These are phyloP conservation scores for Drosophila nigrodunni DNA, from an alignment of 1,140 invertebrate genomes.

Conservation along the genomic window DNA sequence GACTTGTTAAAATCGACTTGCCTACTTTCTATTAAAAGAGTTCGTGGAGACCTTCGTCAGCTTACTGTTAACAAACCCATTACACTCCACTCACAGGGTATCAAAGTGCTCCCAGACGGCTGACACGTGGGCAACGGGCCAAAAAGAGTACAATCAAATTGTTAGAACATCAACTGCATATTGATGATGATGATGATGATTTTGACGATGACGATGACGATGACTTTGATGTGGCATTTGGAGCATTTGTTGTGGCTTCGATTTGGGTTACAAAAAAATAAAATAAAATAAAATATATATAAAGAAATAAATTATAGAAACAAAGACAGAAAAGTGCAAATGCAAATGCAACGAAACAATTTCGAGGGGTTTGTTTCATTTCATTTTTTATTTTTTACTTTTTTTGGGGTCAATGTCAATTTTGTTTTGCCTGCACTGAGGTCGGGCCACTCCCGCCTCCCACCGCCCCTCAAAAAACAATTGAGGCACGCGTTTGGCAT, in stretches of 20 bases:
- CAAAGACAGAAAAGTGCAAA: constrained; percentile 25
- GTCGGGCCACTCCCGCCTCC: constrained; percentile 11
- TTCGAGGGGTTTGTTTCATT: constrained; percentile 8
- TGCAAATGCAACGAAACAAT: constrained; percentile 55
- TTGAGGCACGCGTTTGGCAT: constrained; percentile 38
- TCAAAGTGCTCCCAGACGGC: constrained; percentile 13
- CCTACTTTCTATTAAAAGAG: too few relatives aligned
- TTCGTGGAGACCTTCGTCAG: neutral
- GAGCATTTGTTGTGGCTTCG: neutral
- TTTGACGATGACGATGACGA: constrained; percentile 45
- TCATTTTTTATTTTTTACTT: constrained; percentile 1
- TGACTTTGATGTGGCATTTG: constrained; percentile 3
- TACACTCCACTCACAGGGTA: neutral
- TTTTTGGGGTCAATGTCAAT: constrained; percentile 76
- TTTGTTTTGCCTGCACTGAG: constrained; percentile 40
- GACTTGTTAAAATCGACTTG: too few relatives aligned
- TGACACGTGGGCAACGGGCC: constrained; percentile 47
- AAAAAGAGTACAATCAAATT: constrained; percentile 38
- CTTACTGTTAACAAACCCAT: neutral
- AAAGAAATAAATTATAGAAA: neutral
- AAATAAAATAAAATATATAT: neutral
- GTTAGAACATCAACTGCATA: constrained; percentile 73
- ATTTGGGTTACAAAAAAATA: neutral
- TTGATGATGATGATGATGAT: constrained; percentile 69
- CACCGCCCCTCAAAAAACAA: neutral